Conservation (phyloP, 2,888 invertebrate species). For the Cybosia mesomella region DNA sequence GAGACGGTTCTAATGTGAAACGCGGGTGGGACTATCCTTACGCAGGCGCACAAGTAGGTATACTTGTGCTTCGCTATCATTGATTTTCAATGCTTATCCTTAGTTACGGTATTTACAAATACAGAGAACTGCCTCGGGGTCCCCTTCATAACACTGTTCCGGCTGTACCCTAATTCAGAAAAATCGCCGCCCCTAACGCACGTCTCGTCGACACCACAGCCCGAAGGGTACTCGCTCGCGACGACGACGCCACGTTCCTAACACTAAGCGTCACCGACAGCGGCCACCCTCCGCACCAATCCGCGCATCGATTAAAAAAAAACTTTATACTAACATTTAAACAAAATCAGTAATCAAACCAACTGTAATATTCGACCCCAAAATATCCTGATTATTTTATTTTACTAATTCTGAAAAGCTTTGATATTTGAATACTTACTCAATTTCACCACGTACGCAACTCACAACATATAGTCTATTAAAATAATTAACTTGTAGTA, state of each 20-base stretch:
- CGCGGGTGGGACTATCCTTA: conserved; percentile 60
- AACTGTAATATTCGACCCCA: neutral
- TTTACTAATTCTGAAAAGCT: neutral
- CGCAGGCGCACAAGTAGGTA: conserved; percentile 69
- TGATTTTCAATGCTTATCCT: conserved; percentile 79
- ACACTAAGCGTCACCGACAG: conserved; percentile 6
- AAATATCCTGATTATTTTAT: neutral
- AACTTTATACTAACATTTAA: conserved; percentile 9
- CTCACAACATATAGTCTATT: no score
- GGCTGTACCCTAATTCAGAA: conserved; percentile 55
- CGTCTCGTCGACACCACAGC: conserved; percentile 33
- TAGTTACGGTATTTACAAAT: conserved; percentile 80
- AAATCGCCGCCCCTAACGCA: conserved; percentile 48
- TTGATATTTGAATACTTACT: no score
- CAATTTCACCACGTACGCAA: neutral
- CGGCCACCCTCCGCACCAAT: conserved; percentile 12
- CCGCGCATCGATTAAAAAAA: conserved; percentile 7
- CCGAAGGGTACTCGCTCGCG: conserved; percentile 33
- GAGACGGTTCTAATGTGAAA: conserved; percentile 71
- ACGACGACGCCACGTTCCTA: conserved; percentile 23
- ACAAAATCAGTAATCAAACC: neutral
- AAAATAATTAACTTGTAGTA: no score
- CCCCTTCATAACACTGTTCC: conserved; percentile 73
- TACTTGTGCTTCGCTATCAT: conserved; percentile 67
- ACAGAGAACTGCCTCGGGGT: conserved; percentile 71